Evolutionary conservation across 1,140 invertebrate genomes (phyloP), one percentile per base, ranked within the genome.

Genomic region (Oppia nitens): DNA sequence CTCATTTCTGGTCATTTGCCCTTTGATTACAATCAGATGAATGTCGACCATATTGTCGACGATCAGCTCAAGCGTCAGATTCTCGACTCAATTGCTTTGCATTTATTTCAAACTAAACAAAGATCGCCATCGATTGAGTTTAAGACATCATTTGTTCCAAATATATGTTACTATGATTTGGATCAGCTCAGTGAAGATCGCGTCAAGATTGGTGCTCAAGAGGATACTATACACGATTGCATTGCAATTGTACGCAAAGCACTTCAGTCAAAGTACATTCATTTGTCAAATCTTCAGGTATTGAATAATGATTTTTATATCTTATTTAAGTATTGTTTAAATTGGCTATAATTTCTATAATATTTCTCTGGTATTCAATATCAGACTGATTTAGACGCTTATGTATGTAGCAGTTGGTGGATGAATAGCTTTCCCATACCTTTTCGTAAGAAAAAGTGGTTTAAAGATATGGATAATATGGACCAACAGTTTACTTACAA

Each of bases 1-100:
- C 60, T 82, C 1, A 67, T 74, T 11, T 11, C 40, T 2, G 67
- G 76, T 61, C 68, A 75, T 26, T 56, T 64, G 20, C 66, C 57
- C 20, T 45, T 59, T 54, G 40, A 40, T 50, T 61, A 61, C 40
- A 25, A 27, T 57, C 9, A 11, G 9, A 50, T 50, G 4, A 50
- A 50, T 50, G 53, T n/a, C 11, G n/a, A 28, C 52, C 11, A 14
- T 1, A 2, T 12, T 14, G 23, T n/a, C n/a, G 55, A 57, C 47
- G 23, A 50, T 20, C 12, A 48, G 24, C 24, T 59, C 12, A 40
- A 59, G 40, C 23, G 52, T 32, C 32, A 45, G 12, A 6, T 65
- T 27, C n/a, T 27, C 1, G 17, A 47, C 0, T 53, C 61, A 17
- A 59, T 45, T 45, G n/a, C n/a, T 47, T 17, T 3, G 12, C 47